phyloP scores from a whole-genome alignment of 2,113 vertebrate genomes.

The Melanerpes formicivorus region DNA sequence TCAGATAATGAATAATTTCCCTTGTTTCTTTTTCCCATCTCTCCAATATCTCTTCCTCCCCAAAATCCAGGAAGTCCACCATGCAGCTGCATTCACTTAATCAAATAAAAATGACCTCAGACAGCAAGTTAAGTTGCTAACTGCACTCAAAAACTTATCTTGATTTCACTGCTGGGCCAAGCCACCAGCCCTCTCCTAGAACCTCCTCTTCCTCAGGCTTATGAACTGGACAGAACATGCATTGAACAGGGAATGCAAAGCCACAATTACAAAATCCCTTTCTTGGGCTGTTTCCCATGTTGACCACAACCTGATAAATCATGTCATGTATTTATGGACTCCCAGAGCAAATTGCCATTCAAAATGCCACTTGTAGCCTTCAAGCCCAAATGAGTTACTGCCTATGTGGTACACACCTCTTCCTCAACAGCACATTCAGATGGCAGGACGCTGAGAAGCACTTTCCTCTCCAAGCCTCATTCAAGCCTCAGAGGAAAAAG shows the following conservation, averaged over 20 bases:
- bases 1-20: neutral
- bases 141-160: neutral
- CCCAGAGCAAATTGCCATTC: constrained; percentile 42
- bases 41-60: neutral
- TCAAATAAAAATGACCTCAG: neutral
- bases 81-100: constrained; percentile 5
- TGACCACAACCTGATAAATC: neutral
- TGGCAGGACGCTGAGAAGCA: constrained; percentile 69
- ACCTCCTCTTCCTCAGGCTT: neutral
- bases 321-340: constrained; percentile 1
- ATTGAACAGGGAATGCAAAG: neutral
- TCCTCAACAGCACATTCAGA: constrained; percentile 70
- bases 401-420: constrained; percentile 56
- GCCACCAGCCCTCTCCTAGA: neutral
- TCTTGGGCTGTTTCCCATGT: constrained; percentile 54
- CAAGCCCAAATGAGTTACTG: constrained; percentile 46
- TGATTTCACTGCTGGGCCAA: neutral
- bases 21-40: neutral
- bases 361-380: constrained; percentile 35
- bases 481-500: constrained; percentile 33
- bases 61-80: neutral
- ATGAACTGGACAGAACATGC: neutral
- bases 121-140: neutral
- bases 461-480: constrained; percentile 68
- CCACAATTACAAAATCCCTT: constrained; percentile 4